Conservation (phyloP, 2,797 vertebrate species). For the Dromococcyx pavoninus region DNA sequence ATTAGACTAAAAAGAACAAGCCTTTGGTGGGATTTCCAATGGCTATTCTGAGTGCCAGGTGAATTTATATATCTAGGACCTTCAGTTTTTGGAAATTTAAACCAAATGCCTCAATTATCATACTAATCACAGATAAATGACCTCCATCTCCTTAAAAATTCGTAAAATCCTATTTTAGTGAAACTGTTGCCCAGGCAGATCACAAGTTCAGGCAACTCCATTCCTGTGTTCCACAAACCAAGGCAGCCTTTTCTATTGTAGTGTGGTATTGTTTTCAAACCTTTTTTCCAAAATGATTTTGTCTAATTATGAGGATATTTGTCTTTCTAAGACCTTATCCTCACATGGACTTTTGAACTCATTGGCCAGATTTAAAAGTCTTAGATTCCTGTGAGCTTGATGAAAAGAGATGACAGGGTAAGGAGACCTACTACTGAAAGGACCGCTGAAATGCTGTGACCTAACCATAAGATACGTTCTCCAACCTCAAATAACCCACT, state of each 20-base stretch:
- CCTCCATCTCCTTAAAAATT: background rate
- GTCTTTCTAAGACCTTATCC: background rate
- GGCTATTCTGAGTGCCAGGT: constrained; percentile 1
- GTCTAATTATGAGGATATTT: background rate
- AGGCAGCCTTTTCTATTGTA: background rate
- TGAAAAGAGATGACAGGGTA: background rate
- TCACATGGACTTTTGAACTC: background rate
- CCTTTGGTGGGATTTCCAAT: background rate
- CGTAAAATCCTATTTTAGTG: background rate
- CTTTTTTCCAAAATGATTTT: background rate
- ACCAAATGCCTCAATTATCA: constrained; percentile 9
- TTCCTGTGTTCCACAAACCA: background rate
- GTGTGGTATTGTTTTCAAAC: background rate
- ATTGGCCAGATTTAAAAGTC: background rate
- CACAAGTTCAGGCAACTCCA: background rate
- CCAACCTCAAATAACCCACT: background rate
- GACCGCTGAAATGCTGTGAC: background rate
- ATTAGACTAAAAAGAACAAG: background rate
- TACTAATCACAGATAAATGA: background rate
- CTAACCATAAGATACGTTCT: background rate
- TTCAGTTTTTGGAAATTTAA: background rate
- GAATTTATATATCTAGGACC: constrained; percentile 3
- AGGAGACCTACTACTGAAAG: background rate
- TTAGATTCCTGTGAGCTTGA: background rate
- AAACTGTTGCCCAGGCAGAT: background rate